Evolutionary conservation across 1,140 invertebrate genomes (phyloP).

Genomic region (Rhopalosiphum padi): DNA sequence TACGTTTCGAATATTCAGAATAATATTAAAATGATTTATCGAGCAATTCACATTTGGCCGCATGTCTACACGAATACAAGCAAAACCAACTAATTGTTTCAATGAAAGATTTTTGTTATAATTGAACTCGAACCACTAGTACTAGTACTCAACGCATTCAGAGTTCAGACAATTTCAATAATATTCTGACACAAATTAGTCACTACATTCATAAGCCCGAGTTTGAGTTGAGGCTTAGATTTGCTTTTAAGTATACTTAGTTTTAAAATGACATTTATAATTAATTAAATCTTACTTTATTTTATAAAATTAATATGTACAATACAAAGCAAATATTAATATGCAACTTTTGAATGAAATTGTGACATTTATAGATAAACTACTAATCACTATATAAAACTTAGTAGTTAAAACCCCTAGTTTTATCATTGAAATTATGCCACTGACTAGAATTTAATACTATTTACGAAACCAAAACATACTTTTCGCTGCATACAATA

Average conservation of each 20-base stretch:
- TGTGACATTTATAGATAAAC: neutral
- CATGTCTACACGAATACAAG: neutral
- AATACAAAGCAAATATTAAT: neutral
- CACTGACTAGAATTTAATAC: neutral
- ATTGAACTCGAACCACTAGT: neutral
- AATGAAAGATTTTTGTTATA: neutral
- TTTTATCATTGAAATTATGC: neutral
- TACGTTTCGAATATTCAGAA: neutral
- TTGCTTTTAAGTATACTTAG: neutral
- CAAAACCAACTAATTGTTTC: neutral
- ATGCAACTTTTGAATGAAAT: neutral
- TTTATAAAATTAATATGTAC: neutral
- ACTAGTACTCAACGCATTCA: neutral
- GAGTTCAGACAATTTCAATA: neutral
- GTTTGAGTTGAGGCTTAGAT: neutral
- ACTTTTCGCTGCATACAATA: too few species aligned
- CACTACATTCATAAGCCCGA: neutral
- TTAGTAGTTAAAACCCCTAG: neutral
- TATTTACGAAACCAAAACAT: too few species aligned
- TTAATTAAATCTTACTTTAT: neutral
- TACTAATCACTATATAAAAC: too few species aligned
- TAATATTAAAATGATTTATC: neutral
- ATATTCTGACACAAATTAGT: neutral
- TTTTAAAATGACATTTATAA: neutral
- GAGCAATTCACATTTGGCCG: neutral